Evolutionary conservation across 2,797 vertebrate genomes (phyloP).

Genomic region (Scomberomorus guttatus): DNA sequence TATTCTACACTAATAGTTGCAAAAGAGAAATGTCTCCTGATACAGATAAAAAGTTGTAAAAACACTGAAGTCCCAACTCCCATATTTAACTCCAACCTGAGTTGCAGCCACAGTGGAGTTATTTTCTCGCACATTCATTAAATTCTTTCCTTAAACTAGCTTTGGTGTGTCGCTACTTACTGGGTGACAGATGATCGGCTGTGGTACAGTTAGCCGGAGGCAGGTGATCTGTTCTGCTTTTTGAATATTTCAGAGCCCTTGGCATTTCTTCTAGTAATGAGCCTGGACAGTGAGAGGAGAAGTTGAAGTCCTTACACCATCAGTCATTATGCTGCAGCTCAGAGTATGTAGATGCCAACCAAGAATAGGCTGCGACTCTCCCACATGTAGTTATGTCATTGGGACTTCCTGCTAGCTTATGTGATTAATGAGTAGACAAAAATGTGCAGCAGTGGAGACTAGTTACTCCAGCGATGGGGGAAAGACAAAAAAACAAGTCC

Average conservation of each 20-base stretch:
- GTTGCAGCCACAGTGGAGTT: neutral
- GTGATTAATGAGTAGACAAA: conserved; percentile 49
- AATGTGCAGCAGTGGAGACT: neutral
- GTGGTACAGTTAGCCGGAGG: conserved; percentile 48
- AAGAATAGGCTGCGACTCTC: conserved; percentile 37
- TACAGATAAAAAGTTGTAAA: neutral
- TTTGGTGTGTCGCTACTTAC: conserved; percentile 42
- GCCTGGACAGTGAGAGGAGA: conserved; percentile 61
- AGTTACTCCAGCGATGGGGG: neutral
- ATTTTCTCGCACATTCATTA: conserved; percentile 35
- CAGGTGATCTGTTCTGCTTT: conserved; percentile 73
- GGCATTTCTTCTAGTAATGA: conserved; percentile 77
- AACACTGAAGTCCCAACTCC: neutral
- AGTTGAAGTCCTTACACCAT: conserved; percentile 39
- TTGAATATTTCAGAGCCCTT: conserved; percentile 81
- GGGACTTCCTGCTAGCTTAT: conserved; percentile 46
- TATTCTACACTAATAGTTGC: too few species aligned
- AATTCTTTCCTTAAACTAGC: conserved; percentile 37
- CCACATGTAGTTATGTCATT: conserved; percentile 48
- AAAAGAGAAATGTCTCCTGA: neutral
- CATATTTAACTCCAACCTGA: neutral
- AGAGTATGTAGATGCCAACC: conserved; percentile 21
- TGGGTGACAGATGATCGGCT: conserved; percentile 62
- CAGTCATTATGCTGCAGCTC: conserved; percentile 37
- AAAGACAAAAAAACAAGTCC: neutral